Base-by-base conservation (phyloP, 2,888 invertebrate species). In the Pseudoips prasinana region DNA sequence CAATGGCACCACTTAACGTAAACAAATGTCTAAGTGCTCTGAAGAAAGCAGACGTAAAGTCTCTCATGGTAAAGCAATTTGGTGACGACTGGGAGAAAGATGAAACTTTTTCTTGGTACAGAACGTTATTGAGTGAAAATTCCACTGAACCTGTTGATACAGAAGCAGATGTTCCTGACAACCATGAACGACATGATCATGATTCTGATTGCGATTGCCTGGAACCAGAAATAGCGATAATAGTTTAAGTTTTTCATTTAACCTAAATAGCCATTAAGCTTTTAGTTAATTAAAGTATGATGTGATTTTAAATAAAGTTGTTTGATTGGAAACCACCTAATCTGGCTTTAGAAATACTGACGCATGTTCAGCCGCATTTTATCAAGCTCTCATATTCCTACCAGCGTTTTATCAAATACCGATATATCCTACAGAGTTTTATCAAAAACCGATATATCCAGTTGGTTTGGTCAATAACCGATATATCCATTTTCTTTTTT, bases 31-130 rank as follows among this genome's bases (percentile, higher is more conserved):
- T 42, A 32, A 31, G 33, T 37, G 37, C 31, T 35, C 32, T 30
- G 29, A 43, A 43, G 33, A 37, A 42, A 42, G 31, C 33, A 33
- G 41, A 42, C 30, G 43, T 38, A 34, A 39, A 34, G 32, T 38
- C 34, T 35, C 32, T 38, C 28, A 34, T 38, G 34, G 31, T 28
- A 35, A 43, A 39, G 8, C 38, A 39, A 35, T 43, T 38, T 42
- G 40, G 40, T 28, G 33, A 33, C 22, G 31, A 31, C 29, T 39
- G 39, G 39, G 30, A 34, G 34, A 26, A 29, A 8, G 30, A 36
- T 33, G 33, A 33, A 27, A 27, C 19, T 18, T 36, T 30, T 36
- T 22, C 29, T 20, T 36, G 30, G 26, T 36, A 36, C 27, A 36
- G 27, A 33, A 33, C 25, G 25, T 20, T 33, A 33, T 33, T 33